phyloP scores from a whole-genome alignment of 2,888 invertebrate species.

The Allygus modestus region DNA sequence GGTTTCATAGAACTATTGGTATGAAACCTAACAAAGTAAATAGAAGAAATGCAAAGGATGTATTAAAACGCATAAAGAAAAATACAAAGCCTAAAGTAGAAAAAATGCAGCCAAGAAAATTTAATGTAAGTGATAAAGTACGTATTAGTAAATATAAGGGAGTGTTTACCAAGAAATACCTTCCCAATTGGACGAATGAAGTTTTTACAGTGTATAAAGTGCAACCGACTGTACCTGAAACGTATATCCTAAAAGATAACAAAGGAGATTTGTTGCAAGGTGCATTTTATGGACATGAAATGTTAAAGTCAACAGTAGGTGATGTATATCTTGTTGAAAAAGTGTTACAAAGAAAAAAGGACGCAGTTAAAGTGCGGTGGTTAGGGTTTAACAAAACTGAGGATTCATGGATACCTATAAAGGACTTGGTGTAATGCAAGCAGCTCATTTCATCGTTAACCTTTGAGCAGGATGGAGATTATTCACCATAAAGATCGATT shows the following conservation, averaged over 20 bases:
- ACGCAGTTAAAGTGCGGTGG: constrained; percentile 55
- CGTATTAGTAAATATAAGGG: constrained; percentile 51
- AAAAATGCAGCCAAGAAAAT: background rate
- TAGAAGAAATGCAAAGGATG: background rate
- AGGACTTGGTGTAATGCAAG: constrained; percentile 27
- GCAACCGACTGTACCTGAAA: constrained; percentile 49
- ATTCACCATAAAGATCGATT: constrained; percentile 34
- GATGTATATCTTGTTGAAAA: constrained; percentile 61
- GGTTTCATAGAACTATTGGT: constrained; percentile 57
- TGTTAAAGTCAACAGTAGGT: constrained; percentile 17
- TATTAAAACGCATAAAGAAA: constrained; percentile 20
- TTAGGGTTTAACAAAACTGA: constrained; percentile 51
- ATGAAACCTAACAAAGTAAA: constrained; percentile 54
- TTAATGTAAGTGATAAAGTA: constrained; percentile 49
- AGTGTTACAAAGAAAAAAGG: constrained; percentile 45
- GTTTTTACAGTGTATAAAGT: constrained; percentile 38
- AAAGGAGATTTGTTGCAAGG: constrained; percentile 44
- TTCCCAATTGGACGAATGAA: constrained; percentile 54
- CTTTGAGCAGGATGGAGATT: constrained; percentile 13
- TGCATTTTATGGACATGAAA: constrained; percentile 50
- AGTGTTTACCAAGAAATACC: constrained; percentile 44
- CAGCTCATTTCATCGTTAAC: background rate
- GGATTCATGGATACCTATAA: constrained; percentile 59
- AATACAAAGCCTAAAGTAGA: constrained; percentile 28
- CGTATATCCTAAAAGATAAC: constrained; percentile 38